These are phyloP conservation scores for Plecturocebus donacophilus DNA, from an alignment of 2,113 vertebrate genomes.

Conservation along the genomic window DNA sequence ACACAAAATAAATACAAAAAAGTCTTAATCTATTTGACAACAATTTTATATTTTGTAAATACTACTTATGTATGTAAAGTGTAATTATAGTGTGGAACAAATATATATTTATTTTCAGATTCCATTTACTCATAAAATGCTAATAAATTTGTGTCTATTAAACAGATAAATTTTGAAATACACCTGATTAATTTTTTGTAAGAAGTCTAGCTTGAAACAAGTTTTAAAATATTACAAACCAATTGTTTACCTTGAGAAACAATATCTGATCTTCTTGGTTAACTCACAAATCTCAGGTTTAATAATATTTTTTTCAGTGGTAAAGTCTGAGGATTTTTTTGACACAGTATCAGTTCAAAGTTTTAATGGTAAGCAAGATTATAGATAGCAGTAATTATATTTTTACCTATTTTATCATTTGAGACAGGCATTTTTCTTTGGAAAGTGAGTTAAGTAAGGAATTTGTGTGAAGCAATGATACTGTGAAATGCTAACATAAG, in stretches of 20 bases:
- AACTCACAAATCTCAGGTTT: conserved; percentile 29
- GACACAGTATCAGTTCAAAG: background rate
- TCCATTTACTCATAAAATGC: conserved; percentile 51
- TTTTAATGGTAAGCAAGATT: background rate
- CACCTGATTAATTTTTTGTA: conserved; percentile 4
- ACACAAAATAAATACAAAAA: too few species aligned
- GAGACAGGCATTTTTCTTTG: background rate
- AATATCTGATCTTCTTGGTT: conserved; percentile 42
- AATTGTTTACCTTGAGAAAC: conserved; percentile 68
- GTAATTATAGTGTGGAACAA: background rate
- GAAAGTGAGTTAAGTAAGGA: background rate
- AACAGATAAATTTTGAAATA: conserved; percentile 71
- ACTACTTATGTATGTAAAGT: background rate
- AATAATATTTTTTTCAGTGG: background rate
- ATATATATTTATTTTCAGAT: background rate
- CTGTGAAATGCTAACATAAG: background rate
- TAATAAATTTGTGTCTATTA: conserved; percentile 77
- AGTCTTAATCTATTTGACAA: background rate
- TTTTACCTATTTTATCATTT: background rate
- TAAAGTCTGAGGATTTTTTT: background rate
- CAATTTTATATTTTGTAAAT: background rate
- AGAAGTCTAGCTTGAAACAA: conserved; percentile 74
- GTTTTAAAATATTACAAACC: conserved; percentile 72
- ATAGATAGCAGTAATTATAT: background rate
- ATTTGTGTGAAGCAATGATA: background rate